Evolutionary conservation across 2,113 vertebrate genomes (phyloP).

Genomic region (Prinia subflava): DNA sequence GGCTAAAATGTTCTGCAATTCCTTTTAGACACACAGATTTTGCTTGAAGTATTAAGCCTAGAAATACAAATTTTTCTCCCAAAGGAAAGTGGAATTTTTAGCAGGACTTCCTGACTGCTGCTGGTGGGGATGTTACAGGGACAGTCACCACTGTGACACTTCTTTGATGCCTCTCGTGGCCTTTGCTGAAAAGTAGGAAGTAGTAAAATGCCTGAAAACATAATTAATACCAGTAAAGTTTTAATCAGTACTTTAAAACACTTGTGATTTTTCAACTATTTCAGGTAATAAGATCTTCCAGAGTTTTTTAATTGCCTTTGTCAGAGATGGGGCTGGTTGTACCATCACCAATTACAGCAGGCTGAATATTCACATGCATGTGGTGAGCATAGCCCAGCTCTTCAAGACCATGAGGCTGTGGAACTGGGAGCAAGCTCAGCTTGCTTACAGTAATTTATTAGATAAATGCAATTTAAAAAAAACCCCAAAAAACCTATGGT

Average conservation of each 20-base stretch:
- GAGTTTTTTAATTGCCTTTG: background rate
- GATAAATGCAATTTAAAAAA: background rate
- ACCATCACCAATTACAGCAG: background rate
- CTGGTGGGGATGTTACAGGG: background rate
- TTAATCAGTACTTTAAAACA: background rate
- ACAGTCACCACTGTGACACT: background rate
- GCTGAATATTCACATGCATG: rapidly evolving
- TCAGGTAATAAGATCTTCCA: background rate
- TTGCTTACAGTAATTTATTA: background rate
- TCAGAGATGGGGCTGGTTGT: background rate
- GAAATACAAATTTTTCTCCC: background rate
- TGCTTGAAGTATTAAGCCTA: background rate
- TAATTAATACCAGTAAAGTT: background rate
- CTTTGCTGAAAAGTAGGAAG: conserved; percentile 19
- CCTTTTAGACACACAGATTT: background rate
- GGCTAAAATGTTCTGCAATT: background rate
- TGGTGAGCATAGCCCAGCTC: background rate
- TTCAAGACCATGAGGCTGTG: background rate
- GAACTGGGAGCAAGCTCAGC: background rate
- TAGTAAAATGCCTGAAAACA: background rate
- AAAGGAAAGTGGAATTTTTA: background rate
- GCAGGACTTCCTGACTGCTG: conserved; percentile 2
- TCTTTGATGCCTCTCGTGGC: background rate
- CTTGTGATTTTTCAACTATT: background rate
- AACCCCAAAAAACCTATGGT: background rate